Base-by-base conservation (phyloP, 2,888 invertebrate genomes). In the Nematopogon swammerdamellus region DNA sequence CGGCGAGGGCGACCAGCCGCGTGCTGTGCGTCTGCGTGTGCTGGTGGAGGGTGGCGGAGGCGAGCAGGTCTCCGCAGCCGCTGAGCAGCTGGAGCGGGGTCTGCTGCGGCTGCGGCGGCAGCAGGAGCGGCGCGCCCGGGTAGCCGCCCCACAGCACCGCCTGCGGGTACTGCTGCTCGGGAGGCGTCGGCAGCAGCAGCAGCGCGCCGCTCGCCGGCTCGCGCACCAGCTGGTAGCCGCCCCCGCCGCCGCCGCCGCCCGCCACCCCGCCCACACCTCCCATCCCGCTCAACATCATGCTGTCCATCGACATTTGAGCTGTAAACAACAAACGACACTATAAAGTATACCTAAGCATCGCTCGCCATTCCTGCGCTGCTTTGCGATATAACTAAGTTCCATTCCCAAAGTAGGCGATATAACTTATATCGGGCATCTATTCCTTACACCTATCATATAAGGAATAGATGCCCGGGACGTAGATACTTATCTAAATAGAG, bases 171-270 rank as follows among this genome's bases (percentile, higher is more conserved):
- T 88, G 87, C 61, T 84, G 85, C 80, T 36, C 36, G 2, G 70
- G 86, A 45, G 89, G 84, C 36, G 91, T 83, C 45, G 92, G 91
- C 58, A 92, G 81, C 55, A 92, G 85, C 55, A 92, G 83, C 53
- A 92, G 81, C 58, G 92, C 92, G 45, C 94, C 93, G 3, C 91
- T 90, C 18, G 88, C 83, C 25, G 93, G 91, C 67, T 95, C 95
- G 55, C 94, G 85, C 48, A 92, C 89, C 62, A 95, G 82, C 72
- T 94, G 94, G 71, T 89, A 91, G 51, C 93, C 93, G 52, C 91
- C 86, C 51, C 90, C 63, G 80, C 87, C 77, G 71, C 85, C 64
- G 81, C 88, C 81, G 18, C 48, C 50, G 42, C 68, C 67, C 50
- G 70, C 74, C 46, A 77, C 65, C 48, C 92, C 89, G 50, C 90